A percentile compares a stretch with the other conserved stretches of the same genome.
Evolutionary conservation across 92 coral and sea anemone genomes (phyloP).

Genomic region (Phymanthus crucifer): DNA sequence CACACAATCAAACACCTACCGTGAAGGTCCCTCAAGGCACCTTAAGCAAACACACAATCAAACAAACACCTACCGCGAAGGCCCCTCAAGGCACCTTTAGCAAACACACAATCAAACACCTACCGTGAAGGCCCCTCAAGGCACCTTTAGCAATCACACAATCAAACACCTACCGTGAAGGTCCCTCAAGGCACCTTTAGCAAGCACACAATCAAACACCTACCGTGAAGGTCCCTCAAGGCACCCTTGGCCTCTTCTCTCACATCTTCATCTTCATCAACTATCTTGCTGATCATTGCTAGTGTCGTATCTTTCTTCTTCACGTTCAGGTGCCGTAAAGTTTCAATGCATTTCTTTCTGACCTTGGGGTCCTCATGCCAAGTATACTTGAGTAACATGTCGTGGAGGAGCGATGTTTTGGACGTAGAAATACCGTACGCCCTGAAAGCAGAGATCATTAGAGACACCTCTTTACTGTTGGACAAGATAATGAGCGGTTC

Average conservation of each 20-base stretch:
- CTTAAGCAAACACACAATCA: constrained; percentile 2
- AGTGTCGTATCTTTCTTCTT: constrained; percentile 53
- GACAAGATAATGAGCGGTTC: no score
- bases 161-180: constrained; percentile 51
- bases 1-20: constrained; percentile 30
- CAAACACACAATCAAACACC: background rate
- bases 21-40: constrained; percentile 47
- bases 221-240: constrained; percentile 66
- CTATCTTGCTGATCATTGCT: constrained; percentile 67
- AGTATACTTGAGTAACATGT: background rate
- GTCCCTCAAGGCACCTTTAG: constrained; percentile 47
- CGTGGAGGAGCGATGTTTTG: background rate
- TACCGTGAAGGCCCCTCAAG: constrained; percentile 65
- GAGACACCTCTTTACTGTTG: no score
- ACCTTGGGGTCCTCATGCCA: constrained; percentile 1
- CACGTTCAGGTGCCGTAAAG: constrained; percentile 54
- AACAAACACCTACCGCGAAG: constrained; percentile 61
- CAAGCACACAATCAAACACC: background rate
- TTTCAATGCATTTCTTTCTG: constrained; percentile 34
- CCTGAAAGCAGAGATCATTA: background rate
- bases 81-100: constrained; percentile 49
- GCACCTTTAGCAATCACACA: constrained; percentile 29
- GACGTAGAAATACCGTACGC: background rate
- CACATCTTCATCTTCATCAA: constrained; percentile 49
- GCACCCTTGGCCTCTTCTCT: constrained; percentile 58